Conservation (phyloP, 2,797 vertebrate genomes). For the Sebastes variabilis region DNA sequence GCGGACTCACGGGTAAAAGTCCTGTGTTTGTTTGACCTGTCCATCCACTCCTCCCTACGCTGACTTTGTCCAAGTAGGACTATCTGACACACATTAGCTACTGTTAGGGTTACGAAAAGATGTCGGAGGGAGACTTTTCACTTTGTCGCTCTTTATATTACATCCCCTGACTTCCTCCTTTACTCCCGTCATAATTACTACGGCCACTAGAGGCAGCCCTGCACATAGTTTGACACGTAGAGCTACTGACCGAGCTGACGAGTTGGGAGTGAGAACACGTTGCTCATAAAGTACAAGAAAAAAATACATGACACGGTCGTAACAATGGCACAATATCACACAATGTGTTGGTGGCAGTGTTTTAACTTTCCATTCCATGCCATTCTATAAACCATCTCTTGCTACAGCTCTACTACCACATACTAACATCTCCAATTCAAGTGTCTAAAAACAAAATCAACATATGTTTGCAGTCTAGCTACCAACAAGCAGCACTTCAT, state of each 20-base stretch:
- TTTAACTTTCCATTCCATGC: neutral
- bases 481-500: conserved; percentile 19
- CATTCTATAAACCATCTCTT: neutral
- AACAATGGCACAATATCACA: conserved; percentile 34
- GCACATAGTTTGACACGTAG: neutral
- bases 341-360: conserved; percentile 37
- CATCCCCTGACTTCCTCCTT: neutral
- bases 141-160: too few relatives aligned
- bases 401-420: conserved; percentile 13
- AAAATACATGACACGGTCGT: neutral
- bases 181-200: neutral
- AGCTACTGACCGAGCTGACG: neutral
- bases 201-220: neutral
- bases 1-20: neutral
- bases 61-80: too few relatives aligned
- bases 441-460: neutral
- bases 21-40: neutral
- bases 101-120: too few relatives aligned
- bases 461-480: neutral
- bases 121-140: too few relatives aligned
- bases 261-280: neutral
- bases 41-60: too few relatives aligned
- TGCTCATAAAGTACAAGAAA: neutral
- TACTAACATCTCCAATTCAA: conserved; percentile 3
- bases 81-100: too few relatives aligned